Evolutionary conservation across 2,797 vertebrate species (phyloP).

Genomic region (Periparus ater): DNA sequence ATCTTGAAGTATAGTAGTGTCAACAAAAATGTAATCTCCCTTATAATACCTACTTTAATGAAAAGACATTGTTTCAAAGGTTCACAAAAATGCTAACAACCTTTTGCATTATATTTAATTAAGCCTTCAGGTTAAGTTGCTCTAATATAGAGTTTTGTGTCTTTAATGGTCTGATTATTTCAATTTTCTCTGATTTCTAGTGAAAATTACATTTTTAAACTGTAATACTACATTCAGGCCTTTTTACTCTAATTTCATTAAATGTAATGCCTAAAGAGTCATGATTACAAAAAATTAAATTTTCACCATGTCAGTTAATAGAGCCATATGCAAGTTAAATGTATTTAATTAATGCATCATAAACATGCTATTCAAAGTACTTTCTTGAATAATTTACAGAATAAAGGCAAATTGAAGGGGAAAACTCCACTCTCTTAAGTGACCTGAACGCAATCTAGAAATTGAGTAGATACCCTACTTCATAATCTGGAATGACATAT

Average conservation of each 20-base stretch:
- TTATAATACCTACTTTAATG: conserved; percentile 49
- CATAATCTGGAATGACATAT: not conserved
- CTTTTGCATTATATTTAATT: conserved; percentile 40
- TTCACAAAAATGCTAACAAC: conserved; percentile 50
- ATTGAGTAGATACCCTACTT: not conserved
- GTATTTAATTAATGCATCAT: conserved; percentile 48
- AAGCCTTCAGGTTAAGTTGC: conserved; percentile 58
- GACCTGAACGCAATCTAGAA: not conserved
- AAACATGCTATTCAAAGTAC: conserved; percentile 31
- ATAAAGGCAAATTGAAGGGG: conserved; percentile 2
- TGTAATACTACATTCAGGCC: not conserved
- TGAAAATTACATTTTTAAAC: conserved; percentile 49
- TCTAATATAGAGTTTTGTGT: conserved; percentile 28
- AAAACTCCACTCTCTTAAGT: not conserved
- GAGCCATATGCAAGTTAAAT: conserved; percentile 13
- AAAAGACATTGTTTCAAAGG: conserved; percentile 55
- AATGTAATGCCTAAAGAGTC: conserved; percentile 41
- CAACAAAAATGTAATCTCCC: conserved; percentile 43
- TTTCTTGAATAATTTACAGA: conserved; percentile 30
- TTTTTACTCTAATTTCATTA: conserved; percentile 46
- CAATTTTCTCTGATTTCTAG: conserved; percentile 22
- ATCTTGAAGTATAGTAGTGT: conserved; percentile 54
- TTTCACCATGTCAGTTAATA: conserved; percentile 35
- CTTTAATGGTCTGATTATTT: conserved; percentile 31
- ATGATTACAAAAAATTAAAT: conserved; percentile 4